Base-by-base conservation (phyloP, 2,797 vertebrate genomes). In the Lepidocolaptes lacrymiger region DNA sequence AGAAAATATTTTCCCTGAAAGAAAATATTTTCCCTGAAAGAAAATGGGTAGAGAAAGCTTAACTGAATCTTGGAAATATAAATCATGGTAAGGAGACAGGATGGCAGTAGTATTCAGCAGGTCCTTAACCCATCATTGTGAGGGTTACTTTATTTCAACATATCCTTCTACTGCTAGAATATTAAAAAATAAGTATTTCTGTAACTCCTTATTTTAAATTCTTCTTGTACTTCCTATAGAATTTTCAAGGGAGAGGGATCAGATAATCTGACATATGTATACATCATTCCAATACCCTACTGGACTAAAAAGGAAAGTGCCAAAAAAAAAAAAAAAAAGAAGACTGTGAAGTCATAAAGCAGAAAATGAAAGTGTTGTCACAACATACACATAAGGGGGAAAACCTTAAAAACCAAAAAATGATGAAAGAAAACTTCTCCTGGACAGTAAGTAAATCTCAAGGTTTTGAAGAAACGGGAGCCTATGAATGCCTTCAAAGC, bases 401-500 rank as follows among this genome's bases (percentile, higher is more conserved):
- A 96, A 95, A 95, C 95, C 96, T 92, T 94, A 67, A 93, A 95
- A 96, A 95, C 92, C 93, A 96, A 91, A 85, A 92, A 92, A 87
- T 89, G 92, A 97, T 95, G 94, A 95, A 95, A 89, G 74, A 92
- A 93, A 95, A 95, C 95, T 88, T 91, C 94, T 94, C 66, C 39
- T 61, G 67, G 34, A 64, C 81, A 91, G 82, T 71, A 92, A 92
- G 77, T 89, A 77, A 79, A 90, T 91, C 85, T 89, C 87, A 93
- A 58, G 34, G 28, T 74, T 95, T 85, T 95, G 84, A 89, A 95
- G 78, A 95, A 96, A 92, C 66, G 48, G 63, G 37, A 82, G 41
- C 39, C 27, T 37, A 74, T 14, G 2, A 89, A 77, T 87, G 36
- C 88, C 44, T 93, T 91, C 62, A 77, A 46, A 75, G 41, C 59